Percentiles rank a stretch among this genome's conserved stretches.
Conservation (phyloP, 2,797 vertebrate genomes). For the Otolemur crassicaudatus region DNA sequence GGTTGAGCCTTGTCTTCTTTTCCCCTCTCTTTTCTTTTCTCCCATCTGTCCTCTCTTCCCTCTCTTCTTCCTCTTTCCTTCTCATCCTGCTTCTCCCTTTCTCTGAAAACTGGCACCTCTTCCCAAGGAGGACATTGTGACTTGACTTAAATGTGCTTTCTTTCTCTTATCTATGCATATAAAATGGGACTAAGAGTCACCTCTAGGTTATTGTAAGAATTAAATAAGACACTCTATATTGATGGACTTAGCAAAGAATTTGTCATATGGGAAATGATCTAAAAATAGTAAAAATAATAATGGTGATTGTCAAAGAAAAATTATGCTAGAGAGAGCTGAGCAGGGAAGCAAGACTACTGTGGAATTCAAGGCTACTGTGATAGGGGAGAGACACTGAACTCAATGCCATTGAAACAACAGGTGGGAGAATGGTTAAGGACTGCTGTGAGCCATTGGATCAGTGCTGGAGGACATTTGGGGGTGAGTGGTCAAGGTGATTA, state of each 20-base stretch:
- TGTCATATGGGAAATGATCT: not conserved
- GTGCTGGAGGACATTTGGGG: not conserved
- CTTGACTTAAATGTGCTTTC: not conserved
- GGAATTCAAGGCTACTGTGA: too few relatives aligned
- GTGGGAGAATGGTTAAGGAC: not conserved
- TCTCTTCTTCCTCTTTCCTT: too few relatives aligned
- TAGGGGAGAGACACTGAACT: not conserved
- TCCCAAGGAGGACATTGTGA: not conserved
- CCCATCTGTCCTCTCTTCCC: rapidly evolving
- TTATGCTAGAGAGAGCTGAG: not conserved
- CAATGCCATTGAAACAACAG: not conserved
- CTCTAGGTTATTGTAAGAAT: not conserved
- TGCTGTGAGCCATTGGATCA: not conserved
- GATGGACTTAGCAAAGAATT: not conserved
- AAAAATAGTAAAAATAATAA: not conserved
- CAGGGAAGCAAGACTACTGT: not conserved
- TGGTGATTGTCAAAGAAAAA: not conserved
- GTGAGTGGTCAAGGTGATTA: not conserved
- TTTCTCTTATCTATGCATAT: not conserved
- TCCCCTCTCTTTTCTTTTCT: not conserved
- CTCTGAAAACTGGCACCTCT: not conserved
- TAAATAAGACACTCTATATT: not conserved
- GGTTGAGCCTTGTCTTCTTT: not conserved
- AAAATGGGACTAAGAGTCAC: not conserved
- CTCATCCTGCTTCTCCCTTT: not conserved